Base-by-base conservation (phyloP, 2,888 invertebrate genomes). In the Andrena trimmerana region DNA sequence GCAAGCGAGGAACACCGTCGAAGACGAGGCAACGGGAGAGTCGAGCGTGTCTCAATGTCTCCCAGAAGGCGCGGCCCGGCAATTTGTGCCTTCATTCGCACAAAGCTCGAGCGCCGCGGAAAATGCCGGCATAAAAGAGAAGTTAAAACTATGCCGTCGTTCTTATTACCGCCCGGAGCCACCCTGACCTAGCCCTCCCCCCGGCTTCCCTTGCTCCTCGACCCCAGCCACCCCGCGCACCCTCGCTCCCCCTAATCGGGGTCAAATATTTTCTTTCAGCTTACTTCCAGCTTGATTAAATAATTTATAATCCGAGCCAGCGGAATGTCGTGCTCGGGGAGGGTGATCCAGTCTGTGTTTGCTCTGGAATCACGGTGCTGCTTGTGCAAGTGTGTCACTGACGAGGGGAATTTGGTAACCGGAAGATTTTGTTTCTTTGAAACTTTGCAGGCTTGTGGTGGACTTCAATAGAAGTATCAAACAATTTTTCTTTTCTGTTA, bases 81-180 rank as follows among this genome's bases (percentile, higher is more conserved):
- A 93, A 94, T 94, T 94, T 93, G 92, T 93, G 93, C 93, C 93
- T 93, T 94, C 93, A 93, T 93, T 93, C 92, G 93, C 93, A 93
- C 93, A 93, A 94, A 93, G 93, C 93, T 77, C 74, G 77, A 74
- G 75, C 74, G 66, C 89, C 90, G 88, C 78, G 91, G 92, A 92
- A 92, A 93, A 93, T 92, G 91, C 91, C 90, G 86, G 90, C 91
- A 93, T 93, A 93, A 94, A 94, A 93, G 93, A 93, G 92, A 93
- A 93, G 93, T 94, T 93, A 93, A 94, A 94, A 94, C 81, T 94
- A 94, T 94, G 93, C 93, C 92, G 93, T 93, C 93, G 94, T 93
- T 93, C 94, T 94, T 93, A 94, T 94, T 94, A 93, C 93, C 91
- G 93, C 93, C 93, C 90, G 86, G 91, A 93, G 93, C 93, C 91